Evolutionary conservation across 2,797 vertebrate genomes (phyloP).

Genomic region (Mus caroli): DNA sequence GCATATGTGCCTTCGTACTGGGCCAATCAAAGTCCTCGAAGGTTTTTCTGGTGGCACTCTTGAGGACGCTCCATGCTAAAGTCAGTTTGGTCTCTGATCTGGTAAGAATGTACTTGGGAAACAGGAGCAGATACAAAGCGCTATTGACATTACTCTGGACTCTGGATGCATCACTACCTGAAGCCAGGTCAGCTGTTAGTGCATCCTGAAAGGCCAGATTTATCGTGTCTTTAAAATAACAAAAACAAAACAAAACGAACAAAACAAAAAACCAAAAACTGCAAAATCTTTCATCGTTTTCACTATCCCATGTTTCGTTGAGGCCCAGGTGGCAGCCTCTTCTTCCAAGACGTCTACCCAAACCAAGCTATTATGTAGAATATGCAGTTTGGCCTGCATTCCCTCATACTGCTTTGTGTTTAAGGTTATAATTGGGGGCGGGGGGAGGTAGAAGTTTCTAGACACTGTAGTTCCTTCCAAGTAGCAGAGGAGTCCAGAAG

Average conservation of each 20-base stretch:
- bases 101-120: background rate
- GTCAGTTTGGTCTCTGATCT: background rate
- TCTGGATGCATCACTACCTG: background rate
- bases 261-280: background rate
- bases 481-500: background rate
- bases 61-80: background rate
- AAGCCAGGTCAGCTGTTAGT: conserved; percentile 5
- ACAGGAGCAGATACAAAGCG: background rate
- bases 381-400: background rate
- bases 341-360: conserved; percentile 44
- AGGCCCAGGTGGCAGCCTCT: background rate
- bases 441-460: background rate
- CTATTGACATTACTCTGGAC: background rate
- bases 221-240: background rate
- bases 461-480: background rate
- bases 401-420: background rate
- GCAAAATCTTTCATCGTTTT: background rate
- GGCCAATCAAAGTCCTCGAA: background rate
- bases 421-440: background rate
- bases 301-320: background rate
- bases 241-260: too few species aligned
- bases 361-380: background rate
- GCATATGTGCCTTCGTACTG: background rate
- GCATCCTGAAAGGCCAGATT: background rate
- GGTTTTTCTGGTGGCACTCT: background rate